These are phyloP conservation scores for Aphidius gifuensis DNA, from an alignment of 1,140 invertebrate genomes.

Conservation along the genomic window DNA sequence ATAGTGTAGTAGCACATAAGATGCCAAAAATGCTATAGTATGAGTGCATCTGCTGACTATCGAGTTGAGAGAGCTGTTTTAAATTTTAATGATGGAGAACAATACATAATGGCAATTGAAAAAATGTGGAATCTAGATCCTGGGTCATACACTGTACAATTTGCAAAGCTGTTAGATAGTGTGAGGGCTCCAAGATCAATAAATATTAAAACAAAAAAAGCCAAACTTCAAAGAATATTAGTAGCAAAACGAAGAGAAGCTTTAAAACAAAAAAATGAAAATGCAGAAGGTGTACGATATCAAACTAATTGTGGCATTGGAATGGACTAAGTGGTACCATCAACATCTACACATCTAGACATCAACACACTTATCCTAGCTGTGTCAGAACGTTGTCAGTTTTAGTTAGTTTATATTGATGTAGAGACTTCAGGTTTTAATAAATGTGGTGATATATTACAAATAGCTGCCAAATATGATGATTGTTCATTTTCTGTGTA, in stretches of 20 bases:
- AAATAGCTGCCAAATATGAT: conserved; percentile 28
- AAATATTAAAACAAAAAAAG: not conserved
- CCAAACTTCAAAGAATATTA: conserved; percentile 1
- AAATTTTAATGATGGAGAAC: conserved; percentile 29
- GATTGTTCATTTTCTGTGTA: conserved; percentile 26
- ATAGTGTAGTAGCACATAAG: conserved; percentile 30
- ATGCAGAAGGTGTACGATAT: conserved; percentile 8
- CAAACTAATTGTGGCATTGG: conserved; percentile 3
- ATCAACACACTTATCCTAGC: not conserved
- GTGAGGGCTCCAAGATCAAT: not conserved
- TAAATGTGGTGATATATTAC: conserved; percentile 27
- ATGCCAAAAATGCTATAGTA: conserved; percentile 31
- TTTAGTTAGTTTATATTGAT: conserved; percentile 17
- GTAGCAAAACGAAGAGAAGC: not conserved
- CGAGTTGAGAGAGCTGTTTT: conserved; percentile 26
- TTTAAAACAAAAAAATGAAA: not conserved
- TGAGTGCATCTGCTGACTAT: conserved; percentile 28
- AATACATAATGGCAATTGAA: conserved; percentile 16
- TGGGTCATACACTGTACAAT: conserved; percentile 19
- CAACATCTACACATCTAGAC: conserved; percentile 4
- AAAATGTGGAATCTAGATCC: conserved; percentile 14
- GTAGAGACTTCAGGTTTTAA: conserved; percentile 24
- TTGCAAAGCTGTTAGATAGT: conserved; percentile 3
- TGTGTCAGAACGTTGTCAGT: not conserved
- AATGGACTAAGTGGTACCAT: not conserved